A percentile compares a stretch with the other conserved stretches of the same genome.
phyloP scores from a whole-genome alignment of 2,888 invertebrate species.

The Epsilonema sp. region DNA sequence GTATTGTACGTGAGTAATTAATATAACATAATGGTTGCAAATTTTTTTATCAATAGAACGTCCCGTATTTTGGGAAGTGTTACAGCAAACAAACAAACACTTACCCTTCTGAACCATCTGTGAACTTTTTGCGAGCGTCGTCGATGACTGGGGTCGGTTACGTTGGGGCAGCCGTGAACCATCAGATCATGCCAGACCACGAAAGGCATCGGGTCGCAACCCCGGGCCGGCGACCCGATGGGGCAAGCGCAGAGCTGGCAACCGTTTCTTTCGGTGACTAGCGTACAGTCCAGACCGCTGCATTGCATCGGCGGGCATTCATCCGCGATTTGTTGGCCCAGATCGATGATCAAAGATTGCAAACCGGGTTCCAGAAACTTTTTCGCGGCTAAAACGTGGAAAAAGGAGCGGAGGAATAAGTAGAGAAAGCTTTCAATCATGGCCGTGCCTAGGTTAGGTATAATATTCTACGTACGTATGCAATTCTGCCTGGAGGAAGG shows the following conservation, averaged over 20 bases:
- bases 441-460: no score
- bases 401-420: no score
- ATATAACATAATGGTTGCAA: no score
- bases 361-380: background rate
- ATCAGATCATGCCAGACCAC: constrained; percentile 27
- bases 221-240: constrained; percentile 25
- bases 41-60: no score
- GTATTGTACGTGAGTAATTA: no score
- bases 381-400: no score
- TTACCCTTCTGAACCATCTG: constrained; percentile 25
- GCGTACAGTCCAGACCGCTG: constrained; percentile 24
- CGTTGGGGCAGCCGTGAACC: constrained; percentile 26
- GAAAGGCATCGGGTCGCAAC: constrained; percentile 18
- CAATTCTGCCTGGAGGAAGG: no score
- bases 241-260: constrained; percentile 29
- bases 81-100: no score
- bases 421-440: no score
- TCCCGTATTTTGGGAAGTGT: no score
- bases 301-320: constrained; percentile 28
- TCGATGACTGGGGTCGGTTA: constrained; percentile 17
- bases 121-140: constrained; percentile 27
- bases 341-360: constrained; percentile 12
- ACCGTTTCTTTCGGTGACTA: constrained; percentile 26
- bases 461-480: no score
- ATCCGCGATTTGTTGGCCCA: constrained; percentile 26